phyloP scores from a whole-genome alignment of 2,797 vertebrate species.

The Austrolebias charrua region DNA sequence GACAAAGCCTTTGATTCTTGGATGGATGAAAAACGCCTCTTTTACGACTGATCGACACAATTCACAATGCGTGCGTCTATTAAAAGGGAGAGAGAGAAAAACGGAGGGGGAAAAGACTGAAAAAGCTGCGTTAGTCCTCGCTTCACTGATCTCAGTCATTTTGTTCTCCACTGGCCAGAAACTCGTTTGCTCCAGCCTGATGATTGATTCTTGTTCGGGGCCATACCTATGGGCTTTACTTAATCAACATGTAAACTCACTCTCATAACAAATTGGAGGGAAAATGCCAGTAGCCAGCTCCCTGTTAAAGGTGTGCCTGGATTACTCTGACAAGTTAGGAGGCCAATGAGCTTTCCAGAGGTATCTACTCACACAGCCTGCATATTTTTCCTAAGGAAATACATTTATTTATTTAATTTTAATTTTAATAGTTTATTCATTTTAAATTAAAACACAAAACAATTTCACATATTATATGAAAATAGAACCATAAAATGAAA shows the following conservation, averaged over 20 bases:
- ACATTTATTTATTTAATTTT: too few species aligned
- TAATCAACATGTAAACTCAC: conserved; percentile 80
- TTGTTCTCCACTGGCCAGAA: conserved; percentile 45
- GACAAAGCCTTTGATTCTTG: conserved; percentile 65
- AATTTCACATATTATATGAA: too few species aligned
- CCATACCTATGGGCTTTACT: conserved; percentile 78
- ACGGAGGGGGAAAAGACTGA: background rate
- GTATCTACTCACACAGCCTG: conserved; percentile 40
- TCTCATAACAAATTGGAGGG: conserved; percentile 73
- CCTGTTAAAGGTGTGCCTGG: conserved; percentile 54
- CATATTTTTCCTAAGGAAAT: conserved; percentile 36
- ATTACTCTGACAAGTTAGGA: conserved; percentile 74
- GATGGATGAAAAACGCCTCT: conserved; percentile 52
- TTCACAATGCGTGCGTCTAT: conserved; percentile 17
- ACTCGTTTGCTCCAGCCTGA: conserved; percentile 51
- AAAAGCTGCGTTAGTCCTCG: conserved; percentile 17
- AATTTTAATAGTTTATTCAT: too few species aligned
- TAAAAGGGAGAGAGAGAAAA: conserved; percentile 6
- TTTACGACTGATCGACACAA: conserved; percentile 40
- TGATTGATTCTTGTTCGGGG: conserved; percentile 79
- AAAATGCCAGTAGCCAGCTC: conserved; percentile 72
- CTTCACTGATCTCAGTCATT: too few species aligned
- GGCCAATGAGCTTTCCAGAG: conserved; percentile 55
- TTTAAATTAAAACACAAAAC: too few species aligned
- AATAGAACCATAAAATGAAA: too few species aligned